Percentiles rank a stretch among this genome's conserved stretches.
Conservation (phyloP, 2,797 vertebrate species). For the Lophius americanus region DNA sequence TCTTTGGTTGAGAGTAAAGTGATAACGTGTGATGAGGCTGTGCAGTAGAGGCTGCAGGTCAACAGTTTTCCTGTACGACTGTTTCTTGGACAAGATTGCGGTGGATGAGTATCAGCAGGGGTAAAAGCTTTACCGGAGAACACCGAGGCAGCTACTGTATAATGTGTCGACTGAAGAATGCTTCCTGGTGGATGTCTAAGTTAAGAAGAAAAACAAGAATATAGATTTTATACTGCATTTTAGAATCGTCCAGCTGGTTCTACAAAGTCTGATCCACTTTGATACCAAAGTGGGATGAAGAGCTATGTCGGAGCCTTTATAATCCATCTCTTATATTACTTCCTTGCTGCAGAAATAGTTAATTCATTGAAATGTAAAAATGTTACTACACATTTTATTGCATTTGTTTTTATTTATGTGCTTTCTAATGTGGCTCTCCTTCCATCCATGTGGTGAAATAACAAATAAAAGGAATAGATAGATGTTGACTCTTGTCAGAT, state of each 20-base stretch:
- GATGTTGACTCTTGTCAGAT: too few species aligned
- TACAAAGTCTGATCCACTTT: background rate
- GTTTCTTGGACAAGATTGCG: constrained; percentile 22
- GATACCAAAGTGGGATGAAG: too few species aligned
- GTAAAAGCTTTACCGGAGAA: constrained; percentile 32
- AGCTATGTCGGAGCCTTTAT: too few species aligned
- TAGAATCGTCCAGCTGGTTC: too few species aligned
- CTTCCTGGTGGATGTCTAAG: background rate
- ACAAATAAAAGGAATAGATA: too few species aligned
- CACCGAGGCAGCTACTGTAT: constrained; percentile 3
- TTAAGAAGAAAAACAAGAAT: background rate
- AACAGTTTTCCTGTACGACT: background rate
- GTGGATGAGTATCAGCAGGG: constrained; percentile 27
- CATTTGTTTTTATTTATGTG: too few species aligned
- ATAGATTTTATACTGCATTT: background rate
- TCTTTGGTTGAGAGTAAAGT: background rate
- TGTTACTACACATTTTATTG: too few species aligned
- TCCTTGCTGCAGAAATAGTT: too few species aligned
- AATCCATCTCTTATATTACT: too few species aligned
- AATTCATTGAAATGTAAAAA: too few species aligned
- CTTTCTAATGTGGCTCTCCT: too few species aligned
- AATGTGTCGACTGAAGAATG: background rate
- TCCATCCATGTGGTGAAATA: too few species aligned
- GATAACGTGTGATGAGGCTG: background rate
- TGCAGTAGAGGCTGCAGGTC: background rate